Conservation (phyloP, 1,140 invertebrate genomes). For the Agrypnia vestita region DNA sequence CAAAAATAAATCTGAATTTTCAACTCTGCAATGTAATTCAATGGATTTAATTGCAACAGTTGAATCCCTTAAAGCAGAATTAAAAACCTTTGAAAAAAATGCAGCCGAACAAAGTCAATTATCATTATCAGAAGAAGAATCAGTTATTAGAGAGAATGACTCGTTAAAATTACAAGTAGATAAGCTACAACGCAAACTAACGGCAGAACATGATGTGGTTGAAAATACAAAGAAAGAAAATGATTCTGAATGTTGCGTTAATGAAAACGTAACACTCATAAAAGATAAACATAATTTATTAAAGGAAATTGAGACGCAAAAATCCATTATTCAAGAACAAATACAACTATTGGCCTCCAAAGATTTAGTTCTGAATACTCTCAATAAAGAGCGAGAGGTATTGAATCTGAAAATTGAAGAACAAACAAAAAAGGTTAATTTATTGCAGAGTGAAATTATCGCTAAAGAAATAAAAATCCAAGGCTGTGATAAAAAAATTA, state of each 20-base stretch:
- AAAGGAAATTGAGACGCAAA: constrained; percentile 1
- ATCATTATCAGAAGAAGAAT: not conserved
- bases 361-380: constrained; percentile 3
- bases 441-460: not conserved
- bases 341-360: not conserved
- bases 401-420: not conserved
- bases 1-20: not conserved
- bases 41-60: not conserved
- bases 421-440: not conserved
- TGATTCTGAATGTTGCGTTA: not conserved
- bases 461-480: constrained; percentile 1
- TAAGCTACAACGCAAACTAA: not conserved
- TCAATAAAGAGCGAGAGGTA: not conserved
- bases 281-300: not conserved
- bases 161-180: not conserved
- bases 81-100: not conserved
- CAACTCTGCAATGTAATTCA: not conserved
- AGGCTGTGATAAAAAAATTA: not conserved
- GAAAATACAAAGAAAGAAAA: not conserved
- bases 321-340: too few relatives aligned
- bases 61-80: not conserved
- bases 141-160: constrained; percentile 1
- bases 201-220: not conserved
- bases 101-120: not conserved
- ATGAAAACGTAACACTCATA: not conserved